A percentile compares a stretch with the other conserved stretches of the same genome.
phyloP scores from a whole-genome alignment of 2,888 invertebrate genomes.

The Synergus umbraculus region DNA sequence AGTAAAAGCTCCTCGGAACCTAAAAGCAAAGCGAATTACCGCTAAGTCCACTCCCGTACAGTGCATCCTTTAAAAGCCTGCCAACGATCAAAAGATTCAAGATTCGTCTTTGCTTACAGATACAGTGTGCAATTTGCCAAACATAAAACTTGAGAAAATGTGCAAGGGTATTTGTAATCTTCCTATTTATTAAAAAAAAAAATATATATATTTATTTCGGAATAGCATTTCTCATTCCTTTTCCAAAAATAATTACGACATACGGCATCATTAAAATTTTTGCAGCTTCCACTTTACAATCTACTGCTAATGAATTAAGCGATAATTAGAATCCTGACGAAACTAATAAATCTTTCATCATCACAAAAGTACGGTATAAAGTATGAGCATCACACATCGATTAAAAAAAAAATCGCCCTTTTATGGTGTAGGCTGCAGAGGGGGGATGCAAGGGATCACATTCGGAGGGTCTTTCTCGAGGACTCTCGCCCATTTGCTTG shows the following conservation, averaged over 20 bases:
- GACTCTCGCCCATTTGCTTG: slow-evolving; percentile 28
- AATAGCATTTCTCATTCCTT: too few relatives aligned
- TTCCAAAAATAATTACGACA: too few relatives aligned
- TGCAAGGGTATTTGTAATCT: background rate
- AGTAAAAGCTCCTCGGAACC: slow-evolving; percentile 60
- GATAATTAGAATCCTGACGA: slow-evolving; percentile 12
- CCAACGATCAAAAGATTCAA: slow-evolving; percentile 5
- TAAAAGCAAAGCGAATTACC: slow-evolving; percentile 64
- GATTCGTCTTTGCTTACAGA: background rate
- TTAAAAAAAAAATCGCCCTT: slow-evolving; percentile 42
- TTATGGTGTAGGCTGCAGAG: slow-evolving; percentile 51
- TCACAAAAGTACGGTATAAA: background rate
- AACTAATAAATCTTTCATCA: slow-evolving; percentile 8
- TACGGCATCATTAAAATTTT: background rate
- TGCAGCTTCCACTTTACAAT: background rate
- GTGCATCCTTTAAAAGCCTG: slow-evolving; percentile 56
- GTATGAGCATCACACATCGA: slow-evolving; percentile 38
- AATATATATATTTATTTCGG: too few relatives aligned
- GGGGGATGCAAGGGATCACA: slow-evolving; percentile 39
- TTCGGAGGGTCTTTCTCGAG: slow-evolving; percentile 32
- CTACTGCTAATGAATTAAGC: background rate
- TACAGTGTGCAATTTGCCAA: background rate
- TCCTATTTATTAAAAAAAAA: too few relatives aligned
- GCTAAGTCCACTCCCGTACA: slow-evolving; percentile 53
- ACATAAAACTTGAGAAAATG: background rate